A percentile compares a stretch with the other conserved stretches of the same genome.
These are phyloP conservation scores for Xiphorhynchus erythropygius DNA, from an alignment of 2,797 vertebrate genomes.

Conservation along the genomic window DNA sequence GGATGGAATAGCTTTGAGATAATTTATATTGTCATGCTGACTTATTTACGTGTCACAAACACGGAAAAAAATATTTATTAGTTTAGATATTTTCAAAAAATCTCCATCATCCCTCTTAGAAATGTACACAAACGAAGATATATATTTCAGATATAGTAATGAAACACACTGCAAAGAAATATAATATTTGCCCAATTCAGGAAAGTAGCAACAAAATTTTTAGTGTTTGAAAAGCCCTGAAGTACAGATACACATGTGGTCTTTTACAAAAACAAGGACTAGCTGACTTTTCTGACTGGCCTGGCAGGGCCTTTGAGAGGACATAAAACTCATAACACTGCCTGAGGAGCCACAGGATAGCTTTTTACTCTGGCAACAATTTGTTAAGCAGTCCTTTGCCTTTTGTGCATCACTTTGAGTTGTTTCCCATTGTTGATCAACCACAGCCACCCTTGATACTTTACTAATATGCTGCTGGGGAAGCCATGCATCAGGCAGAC, in stretches of 20 bases:
- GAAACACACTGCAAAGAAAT: neutral
- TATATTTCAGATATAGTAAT: neutral
- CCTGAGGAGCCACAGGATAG: neutral
- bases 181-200: fast-evolving
- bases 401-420: neutral
- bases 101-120: neutral
- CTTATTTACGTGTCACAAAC: neutral
- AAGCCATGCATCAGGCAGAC: neutral
- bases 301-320: neutral
- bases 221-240: neutral
- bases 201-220: neutral
- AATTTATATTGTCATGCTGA: neutral
- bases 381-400: neutral
- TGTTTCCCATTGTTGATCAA: neutral
- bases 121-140: neutral
- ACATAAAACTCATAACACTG: neutral
- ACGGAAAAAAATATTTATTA: neutral
- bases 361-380: neutral
- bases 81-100: neutral
- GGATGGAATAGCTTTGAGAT: neutral
- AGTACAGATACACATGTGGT: neutral
- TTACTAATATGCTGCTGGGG: neutral
- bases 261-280: neutral
- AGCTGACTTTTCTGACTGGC: neutral
- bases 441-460: fast-evolving